These are phyloP conservation scores for Spinus pinus DNA, from an alignment of 2,797 vertebrate genomes.

Conservation along the genomic window DNA sequence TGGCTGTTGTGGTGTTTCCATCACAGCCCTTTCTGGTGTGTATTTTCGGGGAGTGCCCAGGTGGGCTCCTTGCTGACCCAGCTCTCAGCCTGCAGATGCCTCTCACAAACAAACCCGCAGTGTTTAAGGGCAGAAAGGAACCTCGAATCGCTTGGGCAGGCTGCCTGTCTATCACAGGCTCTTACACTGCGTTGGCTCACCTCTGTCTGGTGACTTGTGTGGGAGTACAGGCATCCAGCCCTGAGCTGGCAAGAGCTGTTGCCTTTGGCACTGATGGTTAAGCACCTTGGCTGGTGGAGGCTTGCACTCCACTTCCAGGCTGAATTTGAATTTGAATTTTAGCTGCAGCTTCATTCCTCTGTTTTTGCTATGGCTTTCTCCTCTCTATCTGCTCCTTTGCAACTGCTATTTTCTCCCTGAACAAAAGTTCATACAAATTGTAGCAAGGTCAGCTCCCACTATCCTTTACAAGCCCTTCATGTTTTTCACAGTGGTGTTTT, in stretches of 20 bases:
- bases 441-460: background rate
- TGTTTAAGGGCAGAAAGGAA: background rate
- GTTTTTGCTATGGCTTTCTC: background rate
- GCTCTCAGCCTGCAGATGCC: background rate
- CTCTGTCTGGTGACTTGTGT: background rate
- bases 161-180: background rate
- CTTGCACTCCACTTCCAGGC: background rate
- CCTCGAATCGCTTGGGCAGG: background rate
- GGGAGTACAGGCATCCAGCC: background rate
- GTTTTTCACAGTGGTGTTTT: background rate
- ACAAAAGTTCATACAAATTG: background rate
- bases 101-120: background rate
- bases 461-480: background rate
- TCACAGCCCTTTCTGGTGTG: rapidly evolving
- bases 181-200: background rate
- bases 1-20: background rate
- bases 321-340: background rate
- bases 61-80: background rate
- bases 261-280: background rate
- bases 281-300: background rate
- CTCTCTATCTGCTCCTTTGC: background rate
- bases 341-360: background rate
- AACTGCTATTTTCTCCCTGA: background rate
- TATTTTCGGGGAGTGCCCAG: background rate
- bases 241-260: background rate